Base-by-base conservation (phyloP, 2,888 invertebrate genomes). In the Scaptomyza reducta region DNA sequence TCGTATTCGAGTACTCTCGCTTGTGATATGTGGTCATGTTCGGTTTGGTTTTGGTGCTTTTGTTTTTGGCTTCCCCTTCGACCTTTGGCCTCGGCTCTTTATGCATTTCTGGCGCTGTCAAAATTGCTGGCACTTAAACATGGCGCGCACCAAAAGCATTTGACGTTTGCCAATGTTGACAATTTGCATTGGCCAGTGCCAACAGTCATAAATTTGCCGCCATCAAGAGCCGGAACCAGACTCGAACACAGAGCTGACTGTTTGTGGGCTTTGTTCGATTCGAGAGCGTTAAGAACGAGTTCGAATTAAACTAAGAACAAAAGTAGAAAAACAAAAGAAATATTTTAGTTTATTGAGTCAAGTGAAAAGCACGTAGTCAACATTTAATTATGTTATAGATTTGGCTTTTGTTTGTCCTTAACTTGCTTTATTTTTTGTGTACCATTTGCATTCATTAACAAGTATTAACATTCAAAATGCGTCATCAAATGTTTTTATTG, bases 191-290 rank as follows among this genome's bases (percentile, higher is more conserved):
- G 64, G 56, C 67, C 66, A 69, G 68, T 70, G 80, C 80, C 80
- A 86, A 79, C 53, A 64, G 77, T 49, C 84, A 86, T 81, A 86
- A 81, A 83, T 81, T 79, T 77, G 87, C 79, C 71, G 87, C 87
- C 87, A 71, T 56, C 61, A 67, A 70, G 70, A 64, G 77, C 69
- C 58, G 42, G 27, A 61, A 22, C 11, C 5, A 41, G 41, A 6
- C 25, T 25, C n/a, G 4, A 1, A 27, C 25, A 6, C n/a, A 7
- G 29, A 56, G 27, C 27, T 1, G 22, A 22, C 25, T 58, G 33
- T 41, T n/a, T 13, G 14, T 11, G 14, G 16, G 14, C 7, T 27
- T 13, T 31, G 47, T 46, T 9, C 16, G 46, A 29, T 29, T 56
- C 27, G 46, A 46, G 14, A n/a, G 33, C 57, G 25, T 11, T 41